phyloP scores from a whole-genome alignment of 1,140 invertebrate genomes.

The Chelonus insularis region DNA sequence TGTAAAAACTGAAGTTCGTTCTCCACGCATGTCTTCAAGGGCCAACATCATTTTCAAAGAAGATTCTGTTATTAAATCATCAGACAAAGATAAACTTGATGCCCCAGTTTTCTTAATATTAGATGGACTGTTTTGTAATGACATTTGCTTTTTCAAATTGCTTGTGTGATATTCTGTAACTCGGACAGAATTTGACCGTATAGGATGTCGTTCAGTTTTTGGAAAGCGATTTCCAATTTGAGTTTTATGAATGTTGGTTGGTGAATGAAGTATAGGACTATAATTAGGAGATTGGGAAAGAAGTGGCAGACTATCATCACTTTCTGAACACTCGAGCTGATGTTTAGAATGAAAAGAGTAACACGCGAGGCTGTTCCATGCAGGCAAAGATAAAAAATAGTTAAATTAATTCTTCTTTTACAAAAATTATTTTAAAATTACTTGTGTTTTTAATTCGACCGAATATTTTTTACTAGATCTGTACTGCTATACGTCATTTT shows the following conservation, averaged over 20 bases:
- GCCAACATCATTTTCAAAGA: conserved; percentile 58
- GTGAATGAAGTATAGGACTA: conserved; percentile 25
- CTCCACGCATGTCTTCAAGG: conserved; percentile 63
- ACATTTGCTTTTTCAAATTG: conserved; percentile 22
- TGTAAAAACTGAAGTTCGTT: conserved; percentile 53
- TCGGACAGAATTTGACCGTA: conserved; percentile 26
- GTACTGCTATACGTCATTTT: no score
- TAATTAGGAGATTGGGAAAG: conserved; percentile 32
- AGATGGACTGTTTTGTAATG: conserved; percentile 23
- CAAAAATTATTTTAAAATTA: neutral
- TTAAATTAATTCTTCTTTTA: conserved; percentile 26
- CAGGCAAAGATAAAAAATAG: conserved; percentile 39
- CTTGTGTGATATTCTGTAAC: conserved; percentile 31
- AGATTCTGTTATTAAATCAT: conserved; percentile 46
- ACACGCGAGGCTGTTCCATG: conserved; percentile 46
- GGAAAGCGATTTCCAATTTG: conserved; percentile 38
- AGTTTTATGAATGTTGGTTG: conserved; percentile 28
- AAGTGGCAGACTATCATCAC: conserved; percentile 44
- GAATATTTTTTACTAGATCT: neutral
- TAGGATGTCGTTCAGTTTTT: conserved; percentile 21
- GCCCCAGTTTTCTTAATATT: conserved; percentile 24
- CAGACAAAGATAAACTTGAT: conserved; percentile 42
- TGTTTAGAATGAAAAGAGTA: conserved; percentile 44
- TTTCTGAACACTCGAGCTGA: conserved; percentile 40
- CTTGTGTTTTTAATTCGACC: neutral